Conservation (phyloP, 2,888 invertebrate species). For the Mamestra brassicae region DNA sequence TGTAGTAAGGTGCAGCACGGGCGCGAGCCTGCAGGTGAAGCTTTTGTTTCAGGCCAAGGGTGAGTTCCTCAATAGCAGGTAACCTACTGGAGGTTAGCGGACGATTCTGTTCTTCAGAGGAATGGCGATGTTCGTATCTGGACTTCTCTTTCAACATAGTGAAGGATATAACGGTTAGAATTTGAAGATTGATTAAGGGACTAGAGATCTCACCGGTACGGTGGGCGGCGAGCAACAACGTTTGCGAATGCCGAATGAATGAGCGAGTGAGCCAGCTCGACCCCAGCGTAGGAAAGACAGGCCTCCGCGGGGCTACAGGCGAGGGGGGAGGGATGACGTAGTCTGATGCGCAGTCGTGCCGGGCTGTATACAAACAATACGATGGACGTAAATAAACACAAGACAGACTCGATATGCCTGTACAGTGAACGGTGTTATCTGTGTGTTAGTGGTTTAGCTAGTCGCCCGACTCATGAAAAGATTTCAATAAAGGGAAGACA, state of each 20-base stretch:
- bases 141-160: slow-evolving; percentile 89
- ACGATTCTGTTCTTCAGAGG: slow-evolving; percentile 80
- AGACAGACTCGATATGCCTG: slow-evolving; percentile 81
- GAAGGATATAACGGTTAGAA: slow-evolving; percentile 66
- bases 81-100: slow-evolving; percentile 83
- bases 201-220: slow-evolving; percentile 79
- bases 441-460: slow-evolving; percentile 82
- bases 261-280: slow-evolving; percentile 87
- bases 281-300: slow-evolving; percentile 86
- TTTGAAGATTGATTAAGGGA: slow-evolving; percentile 73
- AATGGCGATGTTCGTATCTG: slow-evolving; percentile 81
- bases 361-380: slow-evolving; percentile 91
- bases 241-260: slow-evolving; percentile 90
- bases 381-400: slow-evolving; percentile 91
- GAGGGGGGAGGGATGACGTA: slow-evolving; percentile 85
- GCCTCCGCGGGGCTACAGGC: slow-evolving; percentile 80
- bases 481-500: slow-evolving; percentile 42
- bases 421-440: slow-evolving; percentile 84
- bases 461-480: slow-evolving; percentile 64
- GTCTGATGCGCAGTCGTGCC: slow-evolving; percentile 90
- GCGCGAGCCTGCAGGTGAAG: slow-evolving; percentile 89
- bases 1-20: slow-evolving; percentile 89
- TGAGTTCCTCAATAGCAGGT: slow-evolving; percentile 88
- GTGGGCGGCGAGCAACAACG: slow-evolving; percentile 83
- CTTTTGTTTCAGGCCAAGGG: slow-evolving; percentile 89